Evolutionary conservation across 2,888 invertebrate genomes (phyloP).

Genomic region (Bimastos eiseni): DNA sequence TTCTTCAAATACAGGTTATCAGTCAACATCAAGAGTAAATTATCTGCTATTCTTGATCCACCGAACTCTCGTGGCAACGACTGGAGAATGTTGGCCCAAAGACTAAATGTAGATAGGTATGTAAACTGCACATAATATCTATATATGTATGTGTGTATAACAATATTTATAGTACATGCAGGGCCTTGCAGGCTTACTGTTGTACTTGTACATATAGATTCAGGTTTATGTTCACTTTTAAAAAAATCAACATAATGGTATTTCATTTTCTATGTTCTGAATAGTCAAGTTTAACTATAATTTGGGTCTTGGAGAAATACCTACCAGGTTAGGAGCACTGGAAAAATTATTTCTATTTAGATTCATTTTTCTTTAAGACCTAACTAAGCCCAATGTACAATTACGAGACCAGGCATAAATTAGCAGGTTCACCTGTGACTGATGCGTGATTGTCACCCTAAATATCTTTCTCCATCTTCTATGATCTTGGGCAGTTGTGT

Average conservation of each 20-base stretch:
- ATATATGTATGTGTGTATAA: background rate
- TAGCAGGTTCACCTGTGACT: background rate
- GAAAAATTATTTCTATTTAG: background rate
- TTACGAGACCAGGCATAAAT: background rate
- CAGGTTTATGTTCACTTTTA: background rate
- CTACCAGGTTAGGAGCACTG: background rate
- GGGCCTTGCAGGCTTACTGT: too few relatives aligned
- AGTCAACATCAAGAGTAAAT: constrained; percentile 66
- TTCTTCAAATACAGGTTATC: constrained; percentile 39
- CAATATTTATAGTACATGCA: too few relatives aligned
- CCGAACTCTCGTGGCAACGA: constrained; percentile 87
- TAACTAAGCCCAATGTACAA: too few relatives aligned
- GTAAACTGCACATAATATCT: too few relatives aligned
- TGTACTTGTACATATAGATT: too few relatives aligned
- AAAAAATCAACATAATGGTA: background rate
- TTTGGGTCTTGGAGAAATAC: background rate
- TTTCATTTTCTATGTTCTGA: too few relatives aligned
- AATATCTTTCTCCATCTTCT: background rate
- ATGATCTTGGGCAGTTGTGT: background rate
- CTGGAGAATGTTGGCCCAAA: constrained; percentile 90
- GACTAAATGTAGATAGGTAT: constrained; percentile 82
- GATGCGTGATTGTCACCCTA: background rate
- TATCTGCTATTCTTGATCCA: constrained; percentile 82
- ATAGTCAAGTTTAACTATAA: background rate
- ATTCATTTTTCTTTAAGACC: too few relatives aligned